Percentiles rank a stretch among this genome's conserved stretches.
Evolutionary conservation across 2,113 vertebrate species (phyloP).

Genomic region (Bos taurus): DNA sequence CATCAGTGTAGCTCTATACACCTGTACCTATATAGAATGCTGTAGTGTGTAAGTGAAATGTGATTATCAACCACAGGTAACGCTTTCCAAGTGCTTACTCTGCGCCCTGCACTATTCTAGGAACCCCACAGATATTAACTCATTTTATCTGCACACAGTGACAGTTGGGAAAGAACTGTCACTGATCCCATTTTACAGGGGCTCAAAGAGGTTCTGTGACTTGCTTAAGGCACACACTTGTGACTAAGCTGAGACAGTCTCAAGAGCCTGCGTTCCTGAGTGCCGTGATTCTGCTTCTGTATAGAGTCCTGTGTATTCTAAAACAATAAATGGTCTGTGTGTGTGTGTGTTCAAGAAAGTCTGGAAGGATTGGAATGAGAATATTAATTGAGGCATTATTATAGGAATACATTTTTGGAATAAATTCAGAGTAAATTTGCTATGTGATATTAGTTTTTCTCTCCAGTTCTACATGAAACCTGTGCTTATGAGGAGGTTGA

Average conservation of each 20-base stretch:
- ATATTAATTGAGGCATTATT: not conserved
- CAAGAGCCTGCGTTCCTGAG: not conserved
- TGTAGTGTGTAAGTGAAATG: not conserved
- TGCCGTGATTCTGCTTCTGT: not conserved
- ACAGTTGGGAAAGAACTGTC: not conserved
- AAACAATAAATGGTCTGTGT: not conserved
- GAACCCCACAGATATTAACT: not conserved
- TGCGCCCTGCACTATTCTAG: not conserved
- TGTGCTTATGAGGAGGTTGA: not conserved
- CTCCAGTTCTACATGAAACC: not conserved
- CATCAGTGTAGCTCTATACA: not conserved
- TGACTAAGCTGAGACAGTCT: not conserved
- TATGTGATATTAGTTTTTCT: not conserved
- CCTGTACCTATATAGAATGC: not conserved
- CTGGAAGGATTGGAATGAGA: not conserved
- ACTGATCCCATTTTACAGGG: not conserved
- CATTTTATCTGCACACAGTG: not conserved
- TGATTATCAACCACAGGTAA: not conserved
- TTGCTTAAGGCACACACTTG: not conserved
- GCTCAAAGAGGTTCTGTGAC: not conserved
- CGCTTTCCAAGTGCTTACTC: not conserved
- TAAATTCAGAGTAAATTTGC: not conserved
- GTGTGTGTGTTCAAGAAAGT: not conserved
- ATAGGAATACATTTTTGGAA: not conserved
- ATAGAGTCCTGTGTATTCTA: not conserved